Evolutionary conservation across 2,888 invertebrate genomes (phyloP).

Genomic region (Brachycybe producta): DNA sequence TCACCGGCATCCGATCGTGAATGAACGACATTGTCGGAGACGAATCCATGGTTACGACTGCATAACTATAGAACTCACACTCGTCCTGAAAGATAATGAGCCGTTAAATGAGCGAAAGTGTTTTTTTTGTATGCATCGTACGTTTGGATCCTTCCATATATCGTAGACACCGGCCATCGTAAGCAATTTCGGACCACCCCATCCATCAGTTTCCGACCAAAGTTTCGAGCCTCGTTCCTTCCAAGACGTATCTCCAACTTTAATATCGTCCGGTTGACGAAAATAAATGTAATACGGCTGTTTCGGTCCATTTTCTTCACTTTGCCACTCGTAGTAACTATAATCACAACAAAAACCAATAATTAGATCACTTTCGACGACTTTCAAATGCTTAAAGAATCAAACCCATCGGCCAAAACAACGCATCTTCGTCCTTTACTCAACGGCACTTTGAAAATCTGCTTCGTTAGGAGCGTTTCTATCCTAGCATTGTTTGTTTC

Average conservation of each 20-base stretch:
- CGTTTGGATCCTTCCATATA: conserved; percentile 44
- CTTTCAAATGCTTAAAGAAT: background rate
- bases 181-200: conserved; percentile 49
- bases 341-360: no score
- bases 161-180: conserved; percentile 65
- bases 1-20: conserved; percentile 21
- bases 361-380: no score
- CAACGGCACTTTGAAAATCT: conserved; percentile 52
- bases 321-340: conserved; percentile 59
- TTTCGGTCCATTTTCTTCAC: conserved; percentile 40
- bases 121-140: conserved; percentile 23
- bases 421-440: conserved; percentile 59
- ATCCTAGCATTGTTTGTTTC: conserved; percentile 66
- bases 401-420: conserved; percentile 58
- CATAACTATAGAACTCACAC: conserved; percentile 9
- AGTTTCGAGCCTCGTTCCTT: conserved; percentile 4
- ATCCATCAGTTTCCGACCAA: conserved; percentile 43
- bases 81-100: conserved; percentile 13
- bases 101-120: background rate
- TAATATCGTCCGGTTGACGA: conserved; percentile 41
- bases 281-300: conserved; percentile 62
- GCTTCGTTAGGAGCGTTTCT: conserved; percentile 55
- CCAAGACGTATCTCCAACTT: conserved; percentile 37
- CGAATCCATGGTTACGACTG: conserved; percentile 16
- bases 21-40: conserved; percentile 10